These are phyloP conservation scores for Hemiprocne comata DNA, from an alignment of 2,113 vertebrate genomes.

Conservation along the genomic window DNA sequence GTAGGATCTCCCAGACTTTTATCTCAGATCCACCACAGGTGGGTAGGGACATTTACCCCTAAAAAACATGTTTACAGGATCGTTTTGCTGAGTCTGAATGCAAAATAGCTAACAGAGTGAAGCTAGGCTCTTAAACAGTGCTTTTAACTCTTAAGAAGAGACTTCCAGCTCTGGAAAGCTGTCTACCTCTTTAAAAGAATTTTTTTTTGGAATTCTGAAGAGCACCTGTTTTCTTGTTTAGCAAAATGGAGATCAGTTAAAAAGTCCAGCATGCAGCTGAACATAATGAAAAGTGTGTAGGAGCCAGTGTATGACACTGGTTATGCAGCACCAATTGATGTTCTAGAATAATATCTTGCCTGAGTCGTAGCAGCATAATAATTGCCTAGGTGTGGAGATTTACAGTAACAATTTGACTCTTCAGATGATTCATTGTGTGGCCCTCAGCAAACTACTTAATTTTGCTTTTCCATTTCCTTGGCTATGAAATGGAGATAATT, in stretches of 20 bases:
- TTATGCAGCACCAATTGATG: constrained; percentile 37
- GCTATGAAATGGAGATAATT: constrained; percentile 50
- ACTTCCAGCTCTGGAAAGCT: background rate
- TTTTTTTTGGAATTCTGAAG: background rate
- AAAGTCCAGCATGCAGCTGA: background rate
- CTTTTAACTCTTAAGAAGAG: background rate
- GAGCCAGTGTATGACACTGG: background rate
- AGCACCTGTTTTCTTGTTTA: background rate
- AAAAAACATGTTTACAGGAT: background rate
- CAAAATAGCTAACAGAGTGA: background rate
- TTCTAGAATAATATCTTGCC: constrained; percentile 40
- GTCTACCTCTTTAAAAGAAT: background rate
- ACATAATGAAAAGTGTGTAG: background rate
- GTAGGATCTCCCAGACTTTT: background rate
- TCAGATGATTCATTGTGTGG: constrained; percentile 51
- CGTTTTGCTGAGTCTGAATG: background rate
- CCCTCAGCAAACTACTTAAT: constrained; percentile 53
- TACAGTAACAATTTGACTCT: constrained; percentile 48
- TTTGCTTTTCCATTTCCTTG: constrained; percentile 46
- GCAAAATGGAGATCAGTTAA: background rate
- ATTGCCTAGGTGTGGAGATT: constrained; percentile 61
- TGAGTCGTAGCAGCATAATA: constrained; percentile 39
- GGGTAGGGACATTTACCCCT: background rate
- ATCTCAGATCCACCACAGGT: fast-evolving
- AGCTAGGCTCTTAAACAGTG: background rate